A percentile compares a stretch with the other conserved stretches of the same genome.
Evolutionary conservation across 2,797 vertebrate species (phyloP).

Genomic region (Natrix natrix): DNA sequence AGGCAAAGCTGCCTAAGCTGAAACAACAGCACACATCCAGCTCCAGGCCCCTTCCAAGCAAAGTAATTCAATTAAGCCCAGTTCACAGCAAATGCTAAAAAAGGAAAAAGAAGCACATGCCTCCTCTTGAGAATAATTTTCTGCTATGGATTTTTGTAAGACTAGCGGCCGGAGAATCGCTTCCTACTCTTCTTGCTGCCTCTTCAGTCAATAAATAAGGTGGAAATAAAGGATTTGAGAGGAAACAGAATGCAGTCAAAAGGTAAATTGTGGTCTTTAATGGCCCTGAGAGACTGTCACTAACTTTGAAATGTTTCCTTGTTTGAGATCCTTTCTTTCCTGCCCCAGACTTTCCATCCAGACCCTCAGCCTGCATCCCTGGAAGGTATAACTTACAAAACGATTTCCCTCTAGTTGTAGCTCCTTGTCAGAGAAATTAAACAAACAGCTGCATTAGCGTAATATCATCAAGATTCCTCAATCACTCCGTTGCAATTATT

Average conservation of each 20-base stretch:
- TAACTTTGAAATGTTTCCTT: slow-evolving; percentile 62
- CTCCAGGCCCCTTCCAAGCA: background rate
- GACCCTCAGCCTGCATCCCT: slow-evolving; percentile 58
- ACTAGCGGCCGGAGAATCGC: slow-evolving; percentile 60
- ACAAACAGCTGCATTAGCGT: slow-evolving; percentile 63
- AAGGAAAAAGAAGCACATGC: background rate
- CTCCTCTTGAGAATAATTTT: slow-evolving; percentile 63
- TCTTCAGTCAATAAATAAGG: slow-evolving; percentile 76
- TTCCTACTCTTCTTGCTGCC: slow-evolving; percentile 54
- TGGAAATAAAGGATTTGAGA: slow-evolving; percentile 74
- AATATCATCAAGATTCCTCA: slow-evolving; percentile 65
- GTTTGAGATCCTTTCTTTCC: slow-evolving; percentile 55
- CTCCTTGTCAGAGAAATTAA: slow-evolving; percentile 67
- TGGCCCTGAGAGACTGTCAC: slow-evolving; percentile 68
- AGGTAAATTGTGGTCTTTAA: slow-evolving; percentile 75
- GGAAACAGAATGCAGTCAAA: slow-evolving; percentile 73
- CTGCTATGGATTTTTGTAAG: slow-evolving; percentile 71
- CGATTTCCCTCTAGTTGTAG: slow-evolving; percentile 67
- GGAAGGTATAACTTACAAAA: slow-evolving; percentile 69
- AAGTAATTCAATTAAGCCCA: slow-evolving; percentile 61
- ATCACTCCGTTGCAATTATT: slow-evolving; percentile 71
- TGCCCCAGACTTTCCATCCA: slow-evolving; percentile 50
- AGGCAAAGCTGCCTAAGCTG: background rate
- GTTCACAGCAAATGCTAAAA: slow-evolving; percentile 54
- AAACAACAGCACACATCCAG: background rate